Evolutionary conservation across 2,888 invertebrate species (phyloP), one percentile per base, ranked within the genome.

Genomic region (Drosophila nigritarsus): DNA sequence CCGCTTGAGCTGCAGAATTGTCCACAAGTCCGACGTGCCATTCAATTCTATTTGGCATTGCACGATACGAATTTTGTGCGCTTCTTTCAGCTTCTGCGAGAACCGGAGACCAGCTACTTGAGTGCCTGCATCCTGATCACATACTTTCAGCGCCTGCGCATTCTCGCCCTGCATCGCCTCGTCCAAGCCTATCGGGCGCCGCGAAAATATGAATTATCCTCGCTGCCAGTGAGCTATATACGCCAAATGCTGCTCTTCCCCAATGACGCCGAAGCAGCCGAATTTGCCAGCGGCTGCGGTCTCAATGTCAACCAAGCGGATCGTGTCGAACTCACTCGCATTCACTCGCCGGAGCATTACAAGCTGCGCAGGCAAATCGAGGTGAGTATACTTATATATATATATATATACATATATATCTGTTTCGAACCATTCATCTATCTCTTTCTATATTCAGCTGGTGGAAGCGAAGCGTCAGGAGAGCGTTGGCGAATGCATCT

Each of bases 21-120:
- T 0, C 85, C 94, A 7, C 94, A 96, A 85, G 95, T 99, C 1
- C 94, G 95, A 62, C 97, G 97, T 86, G 98, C 98, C 0, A 94
- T 99, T 1, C 94, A 96, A 82, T 95, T 98, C 7, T 97, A 98
- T 91, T 95, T 96, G 42, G 96, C 98, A 0, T 93, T 99, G 60
- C 97, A 97, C 88, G 97, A 96, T 87, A 97, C 97, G 83, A 99
- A 99, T 93, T 99, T 97, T 91, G 96, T 97, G 0, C 95, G 95
- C 82, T 99, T 99, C 93, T 99, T 99, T 92, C 95, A 97, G 64
- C 94, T 99, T 30, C 95, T 98, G 0, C 94, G 94, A 32, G 79
- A 81, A 0, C 50, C 80, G 24, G 93, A 95, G 30, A 96, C 97
- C 0, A 95, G 96, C 0, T 99, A 98, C 88, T 94, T 98, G 67